Conservation (phyloP, 2,797 vertebrate genomes). For the Sebastes steindachneri region DNA sequence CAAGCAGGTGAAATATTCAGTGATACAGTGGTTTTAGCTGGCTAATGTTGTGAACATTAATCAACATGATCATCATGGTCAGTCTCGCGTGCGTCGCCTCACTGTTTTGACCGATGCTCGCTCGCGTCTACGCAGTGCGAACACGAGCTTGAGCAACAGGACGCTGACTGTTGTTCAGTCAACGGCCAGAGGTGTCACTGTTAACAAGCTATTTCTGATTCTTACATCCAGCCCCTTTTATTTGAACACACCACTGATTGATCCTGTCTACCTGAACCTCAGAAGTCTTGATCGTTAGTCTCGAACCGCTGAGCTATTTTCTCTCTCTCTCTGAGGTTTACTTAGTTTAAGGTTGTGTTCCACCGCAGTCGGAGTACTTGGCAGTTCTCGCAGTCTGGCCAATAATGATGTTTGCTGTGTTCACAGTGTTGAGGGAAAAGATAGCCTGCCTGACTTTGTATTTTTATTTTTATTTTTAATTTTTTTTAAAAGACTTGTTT, state of each 20-base stretch:
- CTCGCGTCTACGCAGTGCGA: too few relatives aligned
- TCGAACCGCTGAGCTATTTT: slow-evolving; percentile 31
- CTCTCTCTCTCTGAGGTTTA: slow-evolving; percentile 26
- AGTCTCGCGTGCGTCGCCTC: too few relatives aligned
- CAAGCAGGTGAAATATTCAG: too few relatives aligned
- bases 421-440: slow-evolving; percentile 36
- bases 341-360: slow-evolving; percentile 34
- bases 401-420: slow-evolving; percentile 61
- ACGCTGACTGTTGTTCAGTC: not conserved
- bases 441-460: slow-evolving; percentile 19
- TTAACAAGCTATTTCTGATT: not conserved
- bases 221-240: not conserved
- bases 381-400: slow-evolving; percentile 21
- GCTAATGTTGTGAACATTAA: too few relatives aligned
- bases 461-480: not conserved
- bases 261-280: slow-evolving; percentile 10
- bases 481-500: slow-evolving; percentile 19
- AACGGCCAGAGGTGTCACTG: not conserved
- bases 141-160: too few relatives aligned
- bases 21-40: too few relatives aligned
- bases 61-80: too few relatives aligned
- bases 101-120: too few relatives aligned
- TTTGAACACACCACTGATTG: slow-evolving; percentile 1
- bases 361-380: slow-evolving; percentile 15
- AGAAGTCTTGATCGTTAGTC: slow-evolving; percentile 6